A percentile compares a stretch with the other conserved stretches of the same genome.
These are phyloP conservation scores for Silurus aristotelis DNA, from an alignment of 2,797 vertebrate genomes.

Conservation along the genomic window DNA sequence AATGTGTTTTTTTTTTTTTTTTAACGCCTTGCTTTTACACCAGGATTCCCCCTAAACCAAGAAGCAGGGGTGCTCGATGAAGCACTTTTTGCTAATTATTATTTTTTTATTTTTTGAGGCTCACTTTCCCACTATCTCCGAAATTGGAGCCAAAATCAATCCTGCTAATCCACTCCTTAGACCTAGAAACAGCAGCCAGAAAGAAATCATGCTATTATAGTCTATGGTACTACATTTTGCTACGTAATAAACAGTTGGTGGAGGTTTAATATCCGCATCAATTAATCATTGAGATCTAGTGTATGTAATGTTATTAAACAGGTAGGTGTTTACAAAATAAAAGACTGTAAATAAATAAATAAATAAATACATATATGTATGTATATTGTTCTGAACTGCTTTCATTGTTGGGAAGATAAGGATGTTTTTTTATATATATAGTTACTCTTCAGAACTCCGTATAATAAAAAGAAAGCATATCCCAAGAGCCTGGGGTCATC, in stretches of 20 bases:
- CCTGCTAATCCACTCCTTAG: background rate
- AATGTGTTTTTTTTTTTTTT: constrained; percentile 6
- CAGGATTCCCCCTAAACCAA: background rate
- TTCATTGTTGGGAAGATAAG: constrained; percentile 58
- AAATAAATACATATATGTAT: constrained; percentile 65
- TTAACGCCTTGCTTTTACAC: constrained; percentile 10
- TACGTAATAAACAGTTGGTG: constrained; percentile 40
- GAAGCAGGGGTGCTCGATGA: background rate
- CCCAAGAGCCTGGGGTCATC: background rate
- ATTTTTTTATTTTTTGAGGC: too few relatives aligned
- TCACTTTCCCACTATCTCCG: background rate
- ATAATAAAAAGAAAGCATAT: constrained; percentile 67
- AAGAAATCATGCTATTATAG: constrained; percentile 27
- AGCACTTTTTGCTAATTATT: background rate
- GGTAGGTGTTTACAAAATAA: constrained; percentile 75
- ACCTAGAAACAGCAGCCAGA: constrained; percentile 9
- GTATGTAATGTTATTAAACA: constrained; percentile 83
- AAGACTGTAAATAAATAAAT: constrained; percentile 63
- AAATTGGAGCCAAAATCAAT: background rate
- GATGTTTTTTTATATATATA: constrained; percentile 56
- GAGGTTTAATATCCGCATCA: constrained; percentile 37
- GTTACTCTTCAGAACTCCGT: constrained; percentile 64
- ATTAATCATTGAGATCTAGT: constrained; percentile 32
- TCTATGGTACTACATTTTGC: constrained; percentile 51
- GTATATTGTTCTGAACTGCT: constrained; percentile 60